Conservation (phyloP, 2,113 vertebrate species). For the Neodon shergylaensis region DNA sequence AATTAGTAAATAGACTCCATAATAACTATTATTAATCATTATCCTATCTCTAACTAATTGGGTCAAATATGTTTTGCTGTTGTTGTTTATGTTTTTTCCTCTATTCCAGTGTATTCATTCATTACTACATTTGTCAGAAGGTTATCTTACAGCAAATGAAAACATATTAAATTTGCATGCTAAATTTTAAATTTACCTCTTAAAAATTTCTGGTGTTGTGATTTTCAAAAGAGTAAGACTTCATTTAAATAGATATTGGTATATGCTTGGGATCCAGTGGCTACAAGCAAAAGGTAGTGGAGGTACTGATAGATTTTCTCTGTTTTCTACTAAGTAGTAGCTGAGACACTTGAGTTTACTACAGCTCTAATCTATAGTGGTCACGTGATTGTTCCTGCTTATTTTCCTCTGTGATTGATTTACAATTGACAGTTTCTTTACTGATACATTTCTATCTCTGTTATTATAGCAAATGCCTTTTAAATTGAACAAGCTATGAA, state of each 20-base stretch:
- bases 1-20: neutral
- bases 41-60: neutral
- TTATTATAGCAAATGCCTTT: neutral
- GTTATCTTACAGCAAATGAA: neutral
- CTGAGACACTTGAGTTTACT: neutral
- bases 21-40: neutral
- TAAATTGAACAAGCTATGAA: neutral
- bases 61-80: neutral
- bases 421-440: neutral
- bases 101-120: neutral
- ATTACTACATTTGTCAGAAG: neutral
- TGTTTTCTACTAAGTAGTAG: neutral
- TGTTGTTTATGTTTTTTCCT: neutral
- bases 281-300: neutral
- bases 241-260: neutral
- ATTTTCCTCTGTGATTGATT: neutral
- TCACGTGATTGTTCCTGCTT: neutral
- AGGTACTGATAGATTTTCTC: accelerated
- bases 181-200: neutral
- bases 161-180: neutral
- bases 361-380: neutral
- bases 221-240: neutral
- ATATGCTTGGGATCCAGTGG: neutral
- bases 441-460: neutral
- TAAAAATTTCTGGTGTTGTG: neutral